Conservation (phyloP, 2,888 invertebrate species). For the Lutraria lutraria region DNA sequence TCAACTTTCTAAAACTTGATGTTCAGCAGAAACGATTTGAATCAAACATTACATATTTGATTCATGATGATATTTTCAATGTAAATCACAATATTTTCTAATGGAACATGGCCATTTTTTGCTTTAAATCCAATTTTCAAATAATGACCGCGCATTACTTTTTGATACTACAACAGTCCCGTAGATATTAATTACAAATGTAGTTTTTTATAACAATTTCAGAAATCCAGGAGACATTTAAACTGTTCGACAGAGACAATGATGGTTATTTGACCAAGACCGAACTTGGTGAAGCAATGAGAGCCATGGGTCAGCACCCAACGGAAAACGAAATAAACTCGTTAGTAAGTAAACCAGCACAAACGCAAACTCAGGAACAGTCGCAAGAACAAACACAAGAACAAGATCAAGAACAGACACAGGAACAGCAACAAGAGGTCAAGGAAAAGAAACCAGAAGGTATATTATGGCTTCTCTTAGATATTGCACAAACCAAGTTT, state of each 20-base stretch:
- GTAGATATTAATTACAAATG: too few relatives aligned
- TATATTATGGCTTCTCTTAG: background rate
- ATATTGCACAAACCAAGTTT: too few relatives aligned
- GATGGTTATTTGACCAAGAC: slow-evolving; percentile 56
- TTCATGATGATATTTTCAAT: too few relatives aligned
- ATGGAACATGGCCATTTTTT: too few relatives aligned
- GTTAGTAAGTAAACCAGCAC: slow-evolving; percentile 53
- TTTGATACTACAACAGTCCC: too few relatives aligned
- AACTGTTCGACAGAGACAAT: slow-evolving; percentile 61
- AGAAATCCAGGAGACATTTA: slow-evolving; percentile 66
- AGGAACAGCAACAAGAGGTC: background rate
- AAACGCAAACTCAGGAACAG: background rate
- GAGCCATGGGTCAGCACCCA: slow-evolving; percentile 71
- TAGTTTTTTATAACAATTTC: slow-evolving; percentile 1
- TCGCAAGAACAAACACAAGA: background rate
- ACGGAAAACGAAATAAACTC: slow-evolving; percentile 63
- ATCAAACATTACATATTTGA: too few relatives aligned
- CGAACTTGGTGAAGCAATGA: slow-evolving; percentile 66
- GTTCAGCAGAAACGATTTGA: too few relatives aligned
- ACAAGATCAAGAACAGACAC: background rate
- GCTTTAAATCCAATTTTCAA: too few relatives aligned
- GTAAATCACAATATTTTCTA: too few relatives aligned
- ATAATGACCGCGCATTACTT: too few relatives aligned
- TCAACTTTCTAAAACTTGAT: too few relatives aligned
- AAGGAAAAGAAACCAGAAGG: slow-evolving; percentile 23